Evolutionary conservation across 2,113 vertebrate species (phyloP).

Genomic region (Tautogolabrus adspersus): DNA sequence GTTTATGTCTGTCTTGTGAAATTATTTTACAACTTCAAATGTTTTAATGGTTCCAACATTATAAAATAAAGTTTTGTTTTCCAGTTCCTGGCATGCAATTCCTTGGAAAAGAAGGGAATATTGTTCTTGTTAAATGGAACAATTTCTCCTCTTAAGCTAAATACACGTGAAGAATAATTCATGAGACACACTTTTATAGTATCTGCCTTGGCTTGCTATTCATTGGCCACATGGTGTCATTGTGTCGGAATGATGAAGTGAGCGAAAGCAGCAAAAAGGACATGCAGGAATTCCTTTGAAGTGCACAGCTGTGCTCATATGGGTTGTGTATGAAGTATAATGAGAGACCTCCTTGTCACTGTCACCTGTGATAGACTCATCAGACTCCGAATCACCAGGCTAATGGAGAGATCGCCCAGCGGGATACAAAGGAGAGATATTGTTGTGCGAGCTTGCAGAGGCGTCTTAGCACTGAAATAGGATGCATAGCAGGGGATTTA

Average conservation of each 20-base stretch:
- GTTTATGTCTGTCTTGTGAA: slow-evolving; percentile 24
- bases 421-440: slow-evolving; percentile 46
- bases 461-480: slow-evolving; percentile 29
- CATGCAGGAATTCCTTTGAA: slow-evolving; percentile 58
- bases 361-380: slow-evolving; percentile 71
- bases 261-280: slow-evolving; percentile 52
- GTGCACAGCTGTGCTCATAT: slow-evolving; percentile 51
- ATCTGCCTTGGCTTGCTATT: slow-evolving; percentile 47
- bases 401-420: slow-evolving; percentile 64
- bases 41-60: slow-evolving; percentile 17
- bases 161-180: slow-evolving; percentile 69
- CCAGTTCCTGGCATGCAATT: not conserved
- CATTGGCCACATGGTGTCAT: slow-evolving; percentile 56
- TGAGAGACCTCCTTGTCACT: slow-evolving; percentile 66
- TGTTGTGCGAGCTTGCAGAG: slow-evolving; percentile 29
- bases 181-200: slow-evolving; percentile 51
- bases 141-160: slow-evolving; percentile 57
- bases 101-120: slow-evolving; percentile 35
- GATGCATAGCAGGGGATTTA: slow-evolving; percentile 48
- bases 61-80: slow-evolving; percentile 24
- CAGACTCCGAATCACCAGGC: slow-evolving; percentile 57
- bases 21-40: slow-evolving; percentile 28
- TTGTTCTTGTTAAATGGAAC: slow-evolving; percentile 52
- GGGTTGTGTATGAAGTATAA: slow-evolving; percentile 60
- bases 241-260: slow-evolving; percentile 60